Evolutionary conservation across 1,140 invertebrate species (phyloP).

Genomic region (Uloborus diversus): DNA sequence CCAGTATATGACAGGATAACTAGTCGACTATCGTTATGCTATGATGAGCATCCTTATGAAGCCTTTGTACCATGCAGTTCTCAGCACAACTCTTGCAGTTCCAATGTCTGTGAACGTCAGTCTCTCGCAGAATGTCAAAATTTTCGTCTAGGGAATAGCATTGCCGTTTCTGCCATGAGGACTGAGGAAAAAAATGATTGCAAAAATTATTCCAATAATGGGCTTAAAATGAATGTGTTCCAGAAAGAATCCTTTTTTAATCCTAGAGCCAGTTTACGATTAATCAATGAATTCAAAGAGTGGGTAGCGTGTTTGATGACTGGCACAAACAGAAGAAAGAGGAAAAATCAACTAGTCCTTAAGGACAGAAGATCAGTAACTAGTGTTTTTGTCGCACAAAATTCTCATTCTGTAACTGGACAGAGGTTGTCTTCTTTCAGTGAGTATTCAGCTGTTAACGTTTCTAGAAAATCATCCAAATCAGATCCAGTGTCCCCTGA

Average conservation of each 20-base stretch:
- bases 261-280: slow-evolving; percentile 21
- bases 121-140: not conserved
- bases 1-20: slow-evolving; percentile 48
- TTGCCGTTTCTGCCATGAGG: not conserved
- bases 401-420: slow-evolving; percentile 29
- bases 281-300: slow-evolving; percentile 45
- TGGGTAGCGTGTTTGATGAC: slow-evolving; percentile 39
- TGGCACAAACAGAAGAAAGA: slow-evolving; percentile 24
- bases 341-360: slow-evolving; percentile 25
- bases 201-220: too few relatives aligned
- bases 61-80: not conserved
- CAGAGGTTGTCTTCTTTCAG: slow-evolving; percentile 40
- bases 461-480: not conserved
- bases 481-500: not conserved
- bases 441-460: slow-evolving; percentile 36
- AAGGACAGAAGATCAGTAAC: slow-evolving; percentile 38
- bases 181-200: too few relatives aligned
- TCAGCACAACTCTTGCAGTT: not conserved
- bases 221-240: not conserved
- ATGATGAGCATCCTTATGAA: slow-evolving; percentile 40
- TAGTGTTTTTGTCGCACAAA: slow-evolving; percentile 28
- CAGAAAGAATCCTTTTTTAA: slow-evolving; percentile 24
- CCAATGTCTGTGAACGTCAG: too few relatives aligned
- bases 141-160: not conserved
- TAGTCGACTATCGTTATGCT: slow-evolving; percentile 12